Evolutionary conservation across 2,888 invertebrate genomes (phyloP), one percentile per base, ranked within the genome.

Genomic region (Ceraclea dissimilis): DNA sequence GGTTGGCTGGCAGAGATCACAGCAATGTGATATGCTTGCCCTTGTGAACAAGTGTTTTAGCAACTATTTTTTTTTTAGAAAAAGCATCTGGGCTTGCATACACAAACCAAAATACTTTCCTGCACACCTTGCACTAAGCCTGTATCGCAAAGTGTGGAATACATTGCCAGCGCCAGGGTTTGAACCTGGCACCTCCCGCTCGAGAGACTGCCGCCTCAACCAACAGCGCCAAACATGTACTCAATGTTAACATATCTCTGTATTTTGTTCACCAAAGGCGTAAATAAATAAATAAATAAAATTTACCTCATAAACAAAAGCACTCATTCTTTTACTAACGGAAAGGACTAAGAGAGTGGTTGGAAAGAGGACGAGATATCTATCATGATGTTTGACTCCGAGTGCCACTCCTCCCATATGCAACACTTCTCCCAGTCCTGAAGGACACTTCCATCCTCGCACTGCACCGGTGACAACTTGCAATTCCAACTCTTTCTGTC

Each of bases 401-500:
- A 94, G 86, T 2, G 90, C 89, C 8, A 95, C 93, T 61, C 93
- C 88, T 49, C 94, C 93, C 86, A 96, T 92, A 67, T 92, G 89
- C 63, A 93, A 75, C 17, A 97, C 92, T 62, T 94, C 93, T 1
- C 95, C 95, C 10, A 91, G 76, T n/a, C 76, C 71, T 22, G 73
- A 70, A 11, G 59, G 54, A 54, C 76, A 77, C 67, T 96, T 94
- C 94, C 95, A 97, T 8, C 92, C 93, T 54, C 91, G 82, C n/a
- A 98, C 91, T 49, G 91, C 91, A 1, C 95, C 93, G 0, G 90
- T 91, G 63, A 98, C 79, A 56, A 99, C 92, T 75, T 98, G 98
- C 58, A 96, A 76, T 67, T 99, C 98, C 64, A 96, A 78, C 74
- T 99, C 97, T 71, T 95, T 96, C 69, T 97, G 94, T 16, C 94